Evolutionary conservation across 2,113 vertebrate species (phyloP).

Genomic region (Camelus bactrianus): DNA sequence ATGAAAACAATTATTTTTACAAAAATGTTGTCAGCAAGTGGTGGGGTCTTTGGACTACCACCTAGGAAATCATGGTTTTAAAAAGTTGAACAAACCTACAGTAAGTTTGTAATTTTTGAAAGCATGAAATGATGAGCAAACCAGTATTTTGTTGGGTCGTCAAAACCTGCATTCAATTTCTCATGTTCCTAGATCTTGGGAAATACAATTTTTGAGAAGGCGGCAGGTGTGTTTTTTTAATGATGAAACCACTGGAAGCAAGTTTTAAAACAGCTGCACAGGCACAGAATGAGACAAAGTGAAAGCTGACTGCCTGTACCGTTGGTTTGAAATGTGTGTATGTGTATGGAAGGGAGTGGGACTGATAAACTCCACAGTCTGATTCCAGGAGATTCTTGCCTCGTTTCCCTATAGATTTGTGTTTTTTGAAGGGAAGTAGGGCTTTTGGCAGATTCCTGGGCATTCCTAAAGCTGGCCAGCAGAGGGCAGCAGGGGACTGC

Average conservation of each 20-base stretch:
- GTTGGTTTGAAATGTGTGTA: background rate
- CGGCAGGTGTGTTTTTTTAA: background rate
- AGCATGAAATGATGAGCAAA: background rate
- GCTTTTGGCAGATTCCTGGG: background rate
- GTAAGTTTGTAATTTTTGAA: background rate
- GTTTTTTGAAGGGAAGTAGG: background rate
- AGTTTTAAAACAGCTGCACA: background rate
- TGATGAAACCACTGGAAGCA: background rate
- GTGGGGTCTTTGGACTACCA: background rate
- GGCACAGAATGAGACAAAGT: background rate
- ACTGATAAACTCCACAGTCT: background rate
- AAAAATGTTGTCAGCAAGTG: background rate
- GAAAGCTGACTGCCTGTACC: background rate
- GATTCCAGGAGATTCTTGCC: background rate
- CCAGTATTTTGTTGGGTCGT: background rate
- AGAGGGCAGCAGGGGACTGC: slow-evolving; percentile 57
- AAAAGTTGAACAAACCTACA: background rate
- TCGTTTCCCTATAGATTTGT: background rate
- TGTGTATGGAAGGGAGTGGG: background rate
- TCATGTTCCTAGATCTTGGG: background rate
- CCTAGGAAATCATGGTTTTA: background rate
- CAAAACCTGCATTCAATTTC: background rate
- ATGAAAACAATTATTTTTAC: slow-evolving; percentile 29
- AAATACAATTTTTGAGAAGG: background rate
- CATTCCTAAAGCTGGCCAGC: background rate